Evolutionary conservation across 2,888 invertebrate species (phyloP).

Genomic region (Coelopa pilipes): DNA sequence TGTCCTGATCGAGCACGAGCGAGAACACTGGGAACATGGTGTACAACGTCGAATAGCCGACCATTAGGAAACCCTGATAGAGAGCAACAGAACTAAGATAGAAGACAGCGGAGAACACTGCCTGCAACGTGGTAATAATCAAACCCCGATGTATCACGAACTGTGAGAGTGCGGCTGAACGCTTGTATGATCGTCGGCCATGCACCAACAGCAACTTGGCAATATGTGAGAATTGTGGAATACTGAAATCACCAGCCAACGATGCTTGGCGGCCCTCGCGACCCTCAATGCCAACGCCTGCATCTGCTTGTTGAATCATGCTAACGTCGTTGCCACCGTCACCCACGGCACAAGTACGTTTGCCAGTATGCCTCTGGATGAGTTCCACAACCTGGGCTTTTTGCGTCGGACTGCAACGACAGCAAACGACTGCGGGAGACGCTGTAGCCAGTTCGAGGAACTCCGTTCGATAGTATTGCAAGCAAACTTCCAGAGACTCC

Average conservation of each 20-base stretch:
- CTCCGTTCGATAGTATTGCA: constrained; percentile 76
- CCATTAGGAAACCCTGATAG: constrained; percentile 99
- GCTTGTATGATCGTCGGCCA: constrained; percentile 90
- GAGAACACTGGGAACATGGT: constrained; percentile 99
- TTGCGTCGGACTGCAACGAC: constrained; percentile 91
- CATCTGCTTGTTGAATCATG: constrained; percentile 97
- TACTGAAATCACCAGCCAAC: constrained; percentile 96
- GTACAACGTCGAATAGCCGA: constrained; percentile 98
- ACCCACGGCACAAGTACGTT: constrained; percentile 93
- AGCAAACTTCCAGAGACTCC: constrained; percentile 74
- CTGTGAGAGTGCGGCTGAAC: constrained; percentile 96
- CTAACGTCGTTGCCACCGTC: constrained; percentile 98
- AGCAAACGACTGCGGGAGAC: constrained; percentile 87
- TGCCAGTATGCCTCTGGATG: constrained; percentile 73
- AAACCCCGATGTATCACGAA: constrained; percentile 99
- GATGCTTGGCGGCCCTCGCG: constrained; percentile 92
- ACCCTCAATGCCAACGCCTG: constrained; percentile 93
- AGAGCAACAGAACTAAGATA: constrained; percentile 96
- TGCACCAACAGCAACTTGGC: constrained; percentile 88
- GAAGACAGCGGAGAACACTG: constrained; percentile 98
- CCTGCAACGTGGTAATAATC: constrained; percentile 98
- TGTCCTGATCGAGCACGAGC: constrained; percentile 93
- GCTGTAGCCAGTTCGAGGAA: constrained; percentile 78
- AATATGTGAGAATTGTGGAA: constrained; percentile 88
- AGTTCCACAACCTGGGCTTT: constrained; percentile 83